These are phyloP conservation scores for Bemisia tabaci DNA, from an alignment of 1,140 invertebrate genomes.

Conservation along the genomic window DNA sequence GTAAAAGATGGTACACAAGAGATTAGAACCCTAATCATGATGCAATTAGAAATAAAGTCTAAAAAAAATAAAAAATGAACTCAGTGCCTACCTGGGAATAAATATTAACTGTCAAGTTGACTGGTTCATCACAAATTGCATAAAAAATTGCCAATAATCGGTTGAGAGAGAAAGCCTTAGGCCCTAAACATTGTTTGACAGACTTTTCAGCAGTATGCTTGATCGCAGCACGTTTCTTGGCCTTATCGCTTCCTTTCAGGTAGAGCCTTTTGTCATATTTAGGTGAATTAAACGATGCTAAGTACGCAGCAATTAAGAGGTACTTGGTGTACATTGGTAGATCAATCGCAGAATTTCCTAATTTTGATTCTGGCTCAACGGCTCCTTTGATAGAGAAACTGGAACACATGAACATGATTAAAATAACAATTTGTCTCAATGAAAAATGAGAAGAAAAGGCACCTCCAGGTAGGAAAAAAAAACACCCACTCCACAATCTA, in stretches of 20 bases:
- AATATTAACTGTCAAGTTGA: conserved; percentile 68
- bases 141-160: conserved; percentile 83
- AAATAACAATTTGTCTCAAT: no score
- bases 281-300: conserved; percentile 79
- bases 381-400: background rate
- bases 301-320: conserved; percentile 72
- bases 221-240: conserved; percentile 24
- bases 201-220: conserved; percentile 35
- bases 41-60: no score
- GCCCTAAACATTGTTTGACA: conserved; percentile 37
- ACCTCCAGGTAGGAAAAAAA: no score
- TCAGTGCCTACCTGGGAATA: conserved; percentile 15
- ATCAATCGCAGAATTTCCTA: conserved; percentile 40
- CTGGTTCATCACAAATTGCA: conserved; percentile 66
- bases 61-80: no score
- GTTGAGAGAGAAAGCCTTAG: conserved; percentile 67
- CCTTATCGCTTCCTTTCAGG: conserved; percentile 54
- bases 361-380: conserved; percentile 18
- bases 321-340: conserved; percentile 80
- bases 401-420: background rate
- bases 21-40: no score
- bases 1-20: no score
- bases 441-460: no score
- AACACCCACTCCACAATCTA: conserved; percentile 1
- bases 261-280: conserved; percentile 73